These are phyloP conservation scores for Orycteropus afer DNA, from an alignment of 2,113 vertebrate genomes.

Conservation along the genomic window DNA sequence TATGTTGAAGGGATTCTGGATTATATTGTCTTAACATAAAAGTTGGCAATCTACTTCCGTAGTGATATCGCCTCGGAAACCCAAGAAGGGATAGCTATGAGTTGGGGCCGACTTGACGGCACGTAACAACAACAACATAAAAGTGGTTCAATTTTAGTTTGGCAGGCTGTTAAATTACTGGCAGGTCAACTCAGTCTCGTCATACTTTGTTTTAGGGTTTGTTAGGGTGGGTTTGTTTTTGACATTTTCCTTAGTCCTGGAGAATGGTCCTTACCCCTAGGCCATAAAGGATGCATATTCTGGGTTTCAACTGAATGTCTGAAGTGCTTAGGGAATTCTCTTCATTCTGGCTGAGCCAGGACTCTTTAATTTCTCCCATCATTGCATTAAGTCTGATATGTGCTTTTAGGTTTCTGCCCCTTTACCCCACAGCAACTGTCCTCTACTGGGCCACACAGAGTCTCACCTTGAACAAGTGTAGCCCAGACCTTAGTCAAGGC, in stretches of 20 bases:
- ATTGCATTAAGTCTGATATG: background rate
- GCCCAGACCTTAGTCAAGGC: background rate
- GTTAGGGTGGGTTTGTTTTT: background rate
- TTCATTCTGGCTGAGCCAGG: background rate
- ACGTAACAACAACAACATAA: too few relatives aligned
- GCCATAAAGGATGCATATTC: too few relatives aligned
- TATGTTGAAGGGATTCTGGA: background rate
- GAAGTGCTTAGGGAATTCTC: background rate
- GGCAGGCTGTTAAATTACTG: too few relatives aligned
- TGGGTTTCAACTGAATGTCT: background rate
- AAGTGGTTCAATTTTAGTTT: too few relatives aligned
- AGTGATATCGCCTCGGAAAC: too few relatives aligned
- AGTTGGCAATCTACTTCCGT: background rate
- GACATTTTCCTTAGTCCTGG: background rate
- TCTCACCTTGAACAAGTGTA: background rate
- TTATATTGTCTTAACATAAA: background rate
- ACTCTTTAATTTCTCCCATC: background rate
- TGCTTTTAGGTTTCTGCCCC: background rate
- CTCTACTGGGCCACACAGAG: background rate
- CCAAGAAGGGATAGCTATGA: too few relatives aligned
- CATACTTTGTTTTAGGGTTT: background rate
- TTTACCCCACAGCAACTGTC: background rate
- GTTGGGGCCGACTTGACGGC: too few relatives aligned
- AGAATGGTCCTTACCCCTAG: background rate
- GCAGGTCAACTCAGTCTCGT: background rate